A percentile compares a stretch with the other conserved stretches of the same genome.
Conservation (phyloP, 64 coral and sea anemone genomes). For the Stichodactyla mertensii region DNA sequence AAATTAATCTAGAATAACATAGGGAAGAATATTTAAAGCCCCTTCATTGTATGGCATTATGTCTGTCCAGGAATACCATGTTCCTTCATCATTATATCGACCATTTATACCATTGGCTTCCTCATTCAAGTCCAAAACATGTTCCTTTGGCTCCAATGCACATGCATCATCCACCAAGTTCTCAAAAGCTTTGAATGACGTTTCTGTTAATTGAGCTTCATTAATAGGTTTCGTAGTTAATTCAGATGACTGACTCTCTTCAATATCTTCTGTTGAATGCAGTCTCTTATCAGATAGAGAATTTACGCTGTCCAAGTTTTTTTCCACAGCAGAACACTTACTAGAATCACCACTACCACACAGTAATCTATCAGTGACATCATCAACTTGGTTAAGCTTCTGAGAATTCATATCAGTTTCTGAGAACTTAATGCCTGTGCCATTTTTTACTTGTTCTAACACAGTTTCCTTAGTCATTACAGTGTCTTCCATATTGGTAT, state of each 20-base stretch:
- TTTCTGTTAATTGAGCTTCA: neutral
- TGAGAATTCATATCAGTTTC: neutral
- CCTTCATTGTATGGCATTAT: conserved; percentile 76
- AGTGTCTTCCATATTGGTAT: neutral
- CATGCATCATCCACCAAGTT: conserved; percentile 33
- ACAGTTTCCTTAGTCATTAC: neutral
- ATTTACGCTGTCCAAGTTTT: neutral
- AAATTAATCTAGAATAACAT: conserved; percentile 89
- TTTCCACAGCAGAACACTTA: neutral
- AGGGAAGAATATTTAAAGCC: conserved; percentile 75
- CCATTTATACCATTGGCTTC: conserved; percentile 94
- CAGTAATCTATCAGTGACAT: too few relatives aligned
- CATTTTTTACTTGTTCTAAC: neutral
- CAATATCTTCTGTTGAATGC: neutral
- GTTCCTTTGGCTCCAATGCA: conserved; percentile 24
- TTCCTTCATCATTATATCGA: conserved; percentile 67
- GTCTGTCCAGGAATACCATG: conserved; percentile 88
- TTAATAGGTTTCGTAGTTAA: neutral
- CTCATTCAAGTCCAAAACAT: conserved; percentile 57
- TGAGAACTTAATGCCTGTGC: neutral
- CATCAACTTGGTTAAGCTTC: neutral
- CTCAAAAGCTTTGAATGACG: neutral
- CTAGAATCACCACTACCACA: neutral
- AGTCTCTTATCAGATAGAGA: neutral
- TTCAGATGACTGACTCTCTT: neutral